Evolutionary conservation across 2,797 vertebrate genomes (phyloP).

Genomic region (Amniataba percoides): DNA sequence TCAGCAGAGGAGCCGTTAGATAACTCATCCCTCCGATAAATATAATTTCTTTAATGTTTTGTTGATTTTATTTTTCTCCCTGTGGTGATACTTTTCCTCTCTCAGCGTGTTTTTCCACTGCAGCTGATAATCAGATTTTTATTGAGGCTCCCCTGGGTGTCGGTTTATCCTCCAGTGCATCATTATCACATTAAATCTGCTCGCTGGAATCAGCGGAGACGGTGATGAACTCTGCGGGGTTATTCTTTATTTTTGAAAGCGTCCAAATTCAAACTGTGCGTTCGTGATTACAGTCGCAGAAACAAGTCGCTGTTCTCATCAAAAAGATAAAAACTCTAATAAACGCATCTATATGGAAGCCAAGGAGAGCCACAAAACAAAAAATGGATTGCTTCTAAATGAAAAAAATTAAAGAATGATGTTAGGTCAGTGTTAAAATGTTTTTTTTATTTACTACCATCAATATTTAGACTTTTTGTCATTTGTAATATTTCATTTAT

Average conservation of each 20-base stretch:
- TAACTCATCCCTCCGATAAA: background rate
- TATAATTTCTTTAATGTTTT: conserved; percentile 14
- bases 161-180: conserved; percentile 19
- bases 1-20: conserved; percentile 4
- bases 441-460: too few relatives aligned
- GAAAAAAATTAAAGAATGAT: background rate
- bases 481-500: background rate
- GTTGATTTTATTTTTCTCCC: conserved; percentile 26
- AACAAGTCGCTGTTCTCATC: background rate
- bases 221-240: conserved; percentile 1
- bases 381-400: too few relatives aligned
- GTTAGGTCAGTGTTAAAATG: background rate
- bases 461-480: background rate
- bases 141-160: conserved; percentile 24
- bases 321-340: too few relatives aligned
- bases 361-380: too few relatives aligned
- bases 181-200: conserved; percentile 20
- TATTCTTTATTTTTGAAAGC: background rate
- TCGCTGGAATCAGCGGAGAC: background rate
- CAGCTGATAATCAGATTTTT: conserved; percentile 32
- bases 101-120: conserved; percentile 32
- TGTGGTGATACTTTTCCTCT: conserved; percentile 4
- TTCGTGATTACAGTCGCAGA: background rate
- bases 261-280: background rate
- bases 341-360: too few relatives aligned